A percentile compares a stretch with the other conserved stretches of the same genome.
phyloP scores from a whole-genome alignment of 2,797 vertebrate species.

The Pempheris klunzingeri region DNA sequence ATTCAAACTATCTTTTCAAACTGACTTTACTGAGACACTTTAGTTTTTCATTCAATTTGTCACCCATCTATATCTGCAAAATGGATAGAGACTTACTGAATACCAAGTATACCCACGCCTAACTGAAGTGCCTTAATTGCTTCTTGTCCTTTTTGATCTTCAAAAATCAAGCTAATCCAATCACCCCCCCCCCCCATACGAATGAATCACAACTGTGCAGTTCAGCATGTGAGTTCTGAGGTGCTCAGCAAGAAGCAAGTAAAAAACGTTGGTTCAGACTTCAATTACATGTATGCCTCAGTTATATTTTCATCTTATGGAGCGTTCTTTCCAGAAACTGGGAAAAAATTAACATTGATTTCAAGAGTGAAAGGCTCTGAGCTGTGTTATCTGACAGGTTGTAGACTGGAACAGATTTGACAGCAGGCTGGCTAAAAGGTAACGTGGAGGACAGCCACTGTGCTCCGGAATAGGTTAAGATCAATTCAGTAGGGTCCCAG shows the following conservation, averaged over 20 bases:
- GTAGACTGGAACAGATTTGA: constrained; percentile 55
- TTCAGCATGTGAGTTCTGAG: constrained; percentile 34
- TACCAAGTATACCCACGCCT: constrained; percentile 15
- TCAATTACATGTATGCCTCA: background rate
- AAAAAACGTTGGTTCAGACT: background rate
- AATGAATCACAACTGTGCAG: constrained; percentile 42
- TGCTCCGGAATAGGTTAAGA: constrained; percentile 44
- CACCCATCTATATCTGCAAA: constrained; percentile 21
- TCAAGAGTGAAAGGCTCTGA: constrained; percentile 34
- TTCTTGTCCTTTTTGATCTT: constrained; percentile 66
- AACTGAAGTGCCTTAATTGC: constrained; percentile 39
- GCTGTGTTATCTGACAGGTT: constrained; percentile 54
- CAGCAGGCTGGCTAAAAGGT: constrained; percentile 53
- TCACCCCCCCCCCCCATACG: constrained; percentile 23
- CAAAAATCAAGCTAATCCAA: constrained; percentile 57
- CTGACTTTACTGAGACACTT: constrained; percentile 1
- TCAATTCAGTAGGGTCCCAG: constrained; percentile 50
- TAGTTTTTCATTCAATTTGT: constrained; percentile 14
- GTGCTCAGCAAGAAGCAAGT: constrained; percentile 23
- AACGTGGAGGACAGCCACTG: constrained; percentile 37
- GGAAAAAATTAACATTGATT: constrained; percentile 65
- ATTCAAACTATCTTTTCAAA: background rate
- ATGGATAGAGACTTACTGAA: constrained; percentile 24
- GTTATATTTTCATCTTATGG: background rate
- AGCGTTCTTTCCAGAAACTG: constrained; percentile 32